Base-by-base conservation (phyloP, 2,888 invertebrate species). In the Pelosia muscerda region DNA sequence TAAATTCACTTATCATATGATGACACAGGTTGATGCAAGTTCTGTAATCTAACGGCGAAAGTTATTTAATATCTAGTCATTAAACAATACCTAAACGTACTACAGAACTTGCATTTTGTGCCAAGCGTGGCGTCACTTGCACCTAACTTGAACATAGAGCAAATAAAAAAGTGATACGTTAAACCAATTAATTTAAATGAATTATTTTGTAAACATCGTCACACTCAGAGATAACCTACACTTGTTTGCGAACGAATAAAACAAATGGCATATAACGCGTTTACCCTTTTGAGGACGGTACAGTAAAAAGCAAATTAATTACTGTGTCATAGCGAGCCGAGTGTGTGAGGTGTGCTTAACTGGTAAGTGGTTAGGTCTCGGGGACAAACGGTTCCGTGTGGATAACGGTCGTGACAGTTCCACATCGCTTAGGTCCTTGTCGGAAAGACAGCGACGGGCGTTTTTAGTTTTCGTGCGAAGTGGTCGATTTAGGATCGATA, bases 331-430 rank as follows among this genome's bases (percentile, higher is more conserved):
- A 72, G 63, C 26, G 60, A 82, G 66, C 69, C 85, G 86, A 86
- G 87, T 84, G 77, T 77, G 85, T 88, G 84, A 86, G 85, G 59
- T 63, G 69, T 65, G 65, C 66, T 72, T 23, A 62, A 54, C 53
- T 53, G 23, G 62, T 61, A 73, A 81, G 67, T 72, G 71, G 74
- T 71, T 49, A 72, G 79, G 82, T 79, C 81, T 83, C 73, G 81
- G 74, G 86, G 84, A 80, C 85, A 81, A 81, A 74, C 83, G 82
- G 86, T 84, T 86, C 86, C 85, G 85, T 78, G 81, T 79, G 78
- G 77, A 81, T 91, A 91, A 90, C 91, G 91, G 91, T 91, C 84
- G 90, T 86, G 83, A 88, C 89, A 85, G 84, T 87, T 90, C 73
- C 74, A 71, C 69, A 70, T 42, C 63, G 71, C 62, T 71, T 65